phyloP scores from a whole-genome alignment of 2,888 invertebrate genomes.

The Conops quadrifasciatus region DNA sequence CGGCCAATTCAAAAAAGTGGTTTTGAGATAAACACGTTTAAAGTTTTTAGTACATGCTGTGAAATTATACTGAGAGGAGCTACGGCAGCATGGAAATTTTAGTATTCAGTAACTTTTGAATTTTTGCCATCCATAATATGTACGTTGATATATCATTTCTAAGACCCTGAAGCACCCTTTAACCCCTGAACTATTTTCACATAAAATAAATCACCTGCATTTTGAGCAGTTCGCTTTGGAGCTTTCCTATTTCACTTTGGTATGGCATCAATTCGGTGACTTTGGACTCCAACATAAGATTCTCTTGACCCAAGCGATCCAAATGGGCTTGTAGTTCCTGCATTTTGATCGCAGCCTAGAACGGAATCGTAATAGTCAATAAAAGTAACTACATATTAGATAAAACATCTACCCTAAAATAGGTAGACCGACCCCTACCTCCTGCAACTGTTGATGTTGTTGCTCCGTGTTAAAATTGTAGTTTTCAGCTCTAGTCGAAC shows the following conservation, averaged over 20 bases:
- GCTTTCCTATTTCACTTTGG: constrained; percentile 73
- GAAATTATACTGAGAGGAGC: no score
- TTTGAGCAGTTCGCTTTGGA: constrained; percentile 75
- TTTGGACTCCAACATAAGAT: constrained; percentile 71
- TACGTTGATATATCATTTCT: no score
- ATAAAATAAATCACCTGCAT: constrained; percentile 70
- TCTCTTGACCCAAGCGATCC: constrained; percentile 73
- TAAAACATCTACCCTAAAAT: no score
- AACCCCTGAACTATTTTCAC: neutral
- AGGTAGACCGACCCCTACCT: constrained; percentile 47
- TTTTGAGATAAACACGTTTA: no score
- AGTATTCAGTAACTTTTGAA: no score
- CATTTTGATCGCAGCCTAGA: constrained; percentile 65
- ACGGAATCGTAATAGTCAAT: constrained; percentile 19
- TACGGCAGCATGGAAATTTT: no score
- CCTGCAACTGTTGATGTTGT: constrained; percentile 53
- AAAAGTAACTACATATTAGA: no score
- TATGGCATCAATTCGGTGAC: constrained; percentile 72
- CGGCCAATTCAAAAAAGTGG: no score
- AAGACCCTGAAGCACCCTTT: neutral
- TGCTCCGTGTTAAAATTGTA: constrained; percentile 59
- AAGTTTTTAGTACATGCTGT: no score
- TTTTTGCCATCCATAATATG: no score
- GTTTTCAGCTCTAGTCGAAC: constrained; percentile 55
- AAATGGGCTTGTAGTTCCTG: constrained; percentile 73